Percentiles rank a stretch among this genome's conserved stretches.
phyloP scores from a whole-genome alignment of 2,888 invertebrate genomes.

The Hydrotaea diabolus region DNA sequence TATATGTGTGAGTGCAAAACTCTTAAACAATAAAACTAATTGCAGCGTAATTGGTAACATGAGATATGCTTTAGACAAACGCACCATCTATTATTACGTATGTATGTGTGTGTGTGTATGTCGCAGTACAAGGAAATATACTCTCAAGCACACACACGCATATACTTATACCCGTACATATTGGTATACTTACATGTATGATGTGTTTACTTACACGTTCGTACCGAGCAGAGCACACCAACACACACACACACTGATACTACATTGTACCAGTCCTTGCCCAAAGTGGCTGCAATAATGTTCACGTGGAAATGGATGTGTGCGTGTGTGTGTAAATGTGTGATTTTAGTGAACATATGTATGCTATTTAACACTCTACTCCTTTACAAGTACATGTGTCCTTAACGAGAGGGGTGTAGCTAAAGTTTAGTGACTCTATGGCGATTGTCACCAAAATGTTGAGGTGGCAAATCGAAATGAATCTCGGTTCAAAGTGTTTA shows the following conservation, averaged over 20 bases:
- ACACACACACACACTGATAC: background rate
- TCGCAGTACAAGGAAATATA: background rate
- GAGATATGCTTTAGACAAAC: constrained; percentile 41
- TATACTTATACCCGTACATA: too few relatives aligned
- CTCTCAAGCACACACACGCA: background rate
- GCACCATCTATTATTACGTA: constrained; percentile 13
- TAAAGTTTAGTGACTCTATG: too few relatives aligned
- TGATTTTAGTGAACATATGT: constrained; percentile 21
- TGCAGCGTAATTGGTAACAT: constrained; percentile 63
- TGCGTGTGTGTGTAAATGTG: background rate
- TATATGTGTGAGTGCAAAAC: constrained; percentile 33
- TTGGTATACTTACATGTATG: background rate
- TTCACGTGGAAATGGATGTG: background rate
- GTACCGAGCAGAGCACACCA: too few relatives aligned
- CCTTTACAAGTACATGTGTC: too few relatives aligned
- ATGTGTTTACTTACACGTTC: constrained; percentile 16
- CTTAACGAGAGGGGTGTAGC: too few relatives aligned
- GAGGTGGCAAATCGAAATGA: too few relatives aligned
- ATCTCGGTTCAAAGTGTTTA: too few relatives aligned
- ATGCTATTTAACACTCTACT: constrained; percentile 12
- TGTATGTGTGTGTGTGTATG: background rate
- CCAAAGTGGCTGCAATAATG: constrained; percentile 22
- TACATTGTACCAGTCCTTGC: background rate
- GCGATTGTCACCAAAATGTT: too few relatives aligned
- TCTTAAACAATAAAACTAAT: constrained; percentile 67